These are phyloP conservation scores for Gastracanthus pulcherrimus DNA, from an alignment of 2,888 invertebrate species.

Conservation along the genomic window DNA sequence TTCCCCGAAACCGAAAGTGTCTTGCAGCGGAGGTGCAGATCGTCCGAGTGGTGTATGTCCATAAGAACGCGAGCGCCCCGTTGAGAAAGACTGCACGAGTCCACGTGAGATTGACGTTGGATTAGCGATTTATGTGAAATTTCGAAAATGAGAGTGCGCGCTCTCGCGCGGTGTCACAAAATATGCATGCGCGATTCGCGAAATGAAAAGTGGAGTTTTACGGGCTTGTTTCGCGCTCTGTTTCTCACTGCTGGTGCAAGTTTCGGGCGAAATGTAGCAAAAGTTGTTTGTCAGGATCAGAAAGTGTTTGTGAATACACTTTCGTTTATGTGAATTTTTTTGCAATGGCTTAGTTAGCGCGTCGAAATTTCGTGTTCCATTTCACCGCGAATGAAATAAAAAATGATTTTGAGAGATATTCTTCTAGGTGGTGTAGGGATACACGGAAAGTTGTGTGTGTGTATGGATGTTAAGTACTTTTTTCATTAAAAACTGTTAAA, in stretches of 20 bases:
- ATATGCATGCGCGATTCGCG: neutral
- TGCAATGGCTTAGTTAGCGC: too few relatives aligned
- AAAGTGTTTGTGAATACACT: neutral
- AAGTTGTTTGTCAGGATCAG: neutral
- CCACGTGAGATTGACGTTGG: neutral
- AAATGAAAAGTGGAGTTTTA: neutral
- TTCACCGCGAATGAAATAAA: too few relatives aligned
- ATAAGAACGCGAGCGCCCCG: too few relatives aligned
- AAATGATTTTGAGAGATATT: neutral
- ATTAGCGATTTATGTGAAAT: neutral
- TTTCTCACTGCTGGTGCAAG: too few relatives aligned
- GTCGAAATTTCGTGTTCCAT: neutral
- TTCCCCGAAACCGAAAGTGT: conserved; percentile 34
- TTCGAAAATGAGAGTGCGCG: neutral
- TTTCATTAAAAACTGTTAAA: too few relatives aligned
- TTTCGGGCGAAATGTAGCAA: neutral
- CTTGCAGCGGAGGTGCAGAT: too few relatives aligned
- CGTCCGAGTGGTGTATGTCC: too few relatives aligned
- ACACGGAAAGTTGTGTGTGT: too few relatives aligned
- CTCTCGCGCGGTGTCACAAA: neutral
- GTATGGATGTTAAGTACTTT: too few relatives aligned
- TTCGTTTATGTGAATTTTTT: too few relatives aligned
- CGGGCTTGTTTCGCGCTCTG: neutral
- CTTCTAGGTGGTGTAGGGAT: too few relatives aligned
- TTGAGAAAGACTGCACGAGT: neutral